These are phyloP conservation scores for Scaptomyza hsui DNA, from an alignment of 1,140 invertebrate genomes.

Conservation along the genomic window DNA sequence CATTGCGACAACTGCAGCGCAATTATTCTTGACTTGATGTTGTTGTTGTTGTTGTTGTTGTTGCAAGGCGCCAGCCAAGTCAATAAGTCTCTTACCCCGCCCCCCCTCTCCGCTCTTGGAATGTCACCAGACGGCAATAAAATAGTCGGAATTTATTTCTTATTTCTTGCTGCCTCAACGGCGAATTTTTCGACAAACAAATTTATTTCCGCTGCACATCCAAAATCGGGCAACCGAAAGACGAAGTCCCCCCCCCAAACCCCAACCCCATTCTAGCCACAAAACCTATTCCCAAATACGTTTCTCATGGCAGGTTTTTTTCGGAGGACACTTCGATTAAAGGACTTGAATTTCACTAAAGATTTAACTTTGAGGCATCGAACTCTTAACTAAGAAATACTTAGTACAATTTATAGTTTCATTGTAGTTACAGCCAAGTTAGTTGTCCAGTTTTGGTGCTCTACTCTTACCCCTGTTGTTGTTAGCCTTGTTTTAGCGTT, in stretches of 20 bases:
- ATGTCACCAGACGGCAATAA: constrained; percentile 76
- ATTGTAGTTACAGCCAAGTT: constrained; percentile 16
- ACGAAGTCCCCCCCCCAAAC: too few species aligned
- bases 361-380: too few species aligned
- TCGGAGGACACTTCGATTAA: not conserved
- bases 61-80: constrained; percentile 65
- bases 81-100: constrained; percentile 30
- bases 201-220: constrained; percentile 65
- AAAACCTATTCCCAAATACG: constrained; percentile 8
- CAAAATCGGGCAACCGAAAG: not conserved
- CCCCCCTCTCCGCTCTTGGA: constrained; percentile 39
- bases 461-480: constrained; percentile 29
- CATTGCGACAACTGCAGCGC: constrained; percentile 68
- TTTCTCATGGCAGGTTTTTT: not conserved
- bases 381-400: not conserved
- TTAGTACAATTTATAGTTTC: not conserved
- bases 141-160: constrained; percentile 73
- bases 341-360: not conserved
- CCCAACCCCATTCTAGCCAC: not conserved
- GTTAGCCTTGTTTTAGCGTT: constrained; percentile 22
- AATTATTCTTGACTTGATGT: constrained; percentile 55
- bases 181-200: constrained; percentile 49
- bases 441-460: constrained; percentile 23
- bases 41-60: constrained; percentile 29
- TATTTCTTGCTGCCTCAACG: constrained; percentile 31